Conservation (phyloP, 2,888 invertebrate genomes). For the Thymelicus lineola region DNA sequence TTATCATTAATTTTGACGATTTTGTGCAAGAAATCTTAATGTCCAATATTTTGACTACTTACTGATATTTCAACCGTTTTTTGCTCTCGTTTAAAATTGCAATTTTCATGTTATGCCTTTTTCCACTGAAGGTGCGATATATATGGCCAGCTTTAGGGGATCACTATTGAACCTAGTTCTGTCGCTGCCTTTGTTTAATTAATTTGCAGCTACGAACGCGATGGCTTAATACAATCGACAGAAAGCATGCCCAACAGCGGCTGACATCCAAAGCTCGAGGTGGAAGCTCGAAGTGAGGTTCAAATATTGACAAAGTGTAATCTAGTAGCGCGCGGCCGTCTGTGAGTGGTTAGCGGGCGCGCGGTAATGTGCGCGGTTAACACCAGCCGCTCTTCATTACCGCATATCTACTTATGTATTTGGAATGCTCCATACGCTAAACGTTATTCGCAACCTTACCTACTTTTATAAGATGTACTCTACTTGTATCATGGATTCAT, state of each 20-base stretch:
- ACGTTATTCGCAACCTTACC: conserved; percentile 69
- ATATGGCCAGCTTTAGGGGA: too few relatives aligned
- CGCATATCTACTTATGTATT: conserved; percentile 64
- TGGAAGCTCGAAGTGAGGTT: conserved; percentile 50
- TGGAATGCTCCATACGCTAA: conserved; percentile 62
- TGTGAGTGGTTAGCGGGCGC: conserved; percentile 68
- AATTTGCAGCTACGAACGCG: background rate
- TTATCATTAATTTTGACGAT: too few relatives aligned
- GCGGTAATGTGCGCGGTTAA: conserved; percentile 77
- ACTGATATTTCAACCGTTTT: too few relatives aligned
- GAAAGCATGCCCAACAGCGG: background rate
- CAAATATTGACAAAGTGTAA: conserved; percentile 82
- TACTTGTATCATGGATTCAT: background rate
- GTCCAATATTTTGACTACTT: too few relatives aligned
- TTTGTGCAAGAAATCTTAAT: too few relatives aligned
- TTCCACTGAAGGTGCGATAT: too few relatives aligned
- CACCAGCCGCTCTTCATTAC: conserved; percentile 76
- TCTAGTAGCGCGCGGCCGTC: conserved; percentile 64
- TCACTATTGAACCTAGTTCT: too few relatives aligned
- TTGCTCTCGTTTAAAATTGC: too few relatives aligned
- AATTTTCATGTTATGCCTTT: too few relatives aligned
- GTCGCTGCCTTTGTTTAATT: conserved; percentile 7
- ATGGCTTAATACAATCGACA: background rate
- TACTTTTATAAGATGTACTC: conserved; percentile 24
- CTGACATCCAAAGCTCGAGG: conserved; percentile 38